Evolutionary conservation across 2,113 vertebrate genomes (phyloP), one percentile per base, ranked within the genome.

Genomic region (Plecotus auritus): DNA sequence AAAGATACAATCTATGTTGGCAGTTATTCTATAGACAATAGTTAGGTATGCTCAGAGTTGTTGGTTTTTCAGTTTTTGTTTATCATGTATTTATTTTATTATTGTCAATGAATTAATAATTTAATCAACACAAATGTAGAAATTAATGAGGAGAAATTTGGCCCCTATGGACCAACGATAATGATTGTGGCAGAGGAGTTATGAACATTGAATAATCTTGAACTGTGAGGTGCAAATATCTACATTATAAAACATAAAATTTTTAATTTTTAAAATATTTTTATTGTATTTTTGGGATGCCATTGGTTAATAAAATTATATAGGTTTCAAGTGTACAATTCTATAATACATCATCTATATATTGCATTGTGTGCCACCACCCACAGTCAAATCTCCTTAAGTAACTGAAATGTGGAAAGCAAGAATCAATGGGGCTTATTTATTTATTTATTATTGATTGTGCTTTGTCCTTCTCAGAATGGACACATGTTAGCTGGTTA

Each of bases 401-500:
- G n/a, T 42, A 67, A n/a, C 17, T 18, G 40, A 51, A 64, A 73
- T 28, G 10, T 54, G 16, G 40, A 74, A 73, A 73, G 9, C 2
- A 73, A 70, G 40, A 56, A 6, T 18, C 32, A 11, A 2, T 20
- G 14, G 26, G 61, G 54, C 28, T 30, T 54, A 13, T 42, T 54
- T 45, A 13, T 4, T 11, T 69, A 51, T 85, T 47, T 28, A 0
- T 47, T 18, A 4, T 5, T 11, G 5, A 3, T 37, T 26, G 7
- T 23, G 18, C 18, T 40, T 56, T 16, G 2, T 54, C 0, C 32
- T 42, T 14, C 32, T n/a, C n/a, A 26, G 35, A 18, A 26, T 23
- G 82, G 35, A 16, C 37, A 3, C 23, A 4, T 4, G 1, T 0
- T 5, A 0, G 11, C 22, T 14, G n/a, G n/a, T 8, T 6, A 20